Evolutionary conservation across 2,113 vertebrate genomes (phyloP).

Genomic region (Aix galericulata): DNA sequence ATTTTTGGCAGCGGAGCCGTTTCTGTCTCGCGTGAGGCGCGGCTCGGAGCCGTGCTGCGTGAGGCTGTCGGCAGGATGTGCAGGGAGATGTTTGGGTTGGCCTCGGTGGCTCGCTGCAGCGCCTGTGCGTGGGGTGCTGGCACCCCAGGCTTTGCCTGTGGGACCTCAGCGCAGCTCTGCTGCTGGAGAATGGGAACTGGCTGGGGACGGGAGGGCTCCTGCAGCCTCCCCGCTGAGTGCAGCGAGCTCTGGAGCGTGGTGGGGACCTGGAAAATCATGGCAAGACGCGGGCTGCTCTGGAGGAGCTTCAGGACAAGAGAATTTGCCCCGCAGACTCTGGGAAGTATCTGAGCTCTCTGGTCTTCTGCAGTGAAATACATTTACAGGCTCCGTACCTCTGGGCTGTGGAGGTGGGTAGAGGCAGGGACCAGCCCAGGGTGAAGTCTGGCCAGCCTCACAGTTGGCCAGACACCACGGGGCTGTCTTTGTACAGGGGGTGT

Average conservation of each 20-base stretch:
- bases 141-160: accelerated
- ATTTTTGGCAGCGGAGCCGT: constrained; percentile 31
- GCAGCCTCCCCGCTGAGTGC: background rate
- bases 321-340: background rate
- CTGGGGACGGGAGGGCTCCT: background rate
- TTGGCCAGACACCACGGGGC: background rate
- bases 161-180: background rate
- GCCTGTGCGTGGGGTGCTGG: background rate
- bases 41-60: background rate
- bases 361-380: background rate
- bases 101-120: background rate
- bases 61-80: background rate
- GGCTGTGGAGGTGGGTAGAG: background rate
- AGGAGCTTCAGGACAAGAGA: background rate
- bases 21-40: background rate
- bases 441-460: background rate
- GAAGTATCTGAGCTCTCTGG: background rate
- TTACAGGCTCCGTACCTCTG: background rate
- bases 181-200: background rate
- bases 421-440: background rate
- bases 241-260: background rate
- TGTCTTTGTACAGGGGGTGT: background rate
- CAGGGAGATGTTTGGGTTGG: background rate
- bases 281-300: background rate
- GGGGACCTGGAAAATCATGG: background rate